Evolutionary conservation across 1,140 invertebrate species (phyloP), one percentile per base, ranked within the genome.

Genomic region (Nebria ingens): DNA sequence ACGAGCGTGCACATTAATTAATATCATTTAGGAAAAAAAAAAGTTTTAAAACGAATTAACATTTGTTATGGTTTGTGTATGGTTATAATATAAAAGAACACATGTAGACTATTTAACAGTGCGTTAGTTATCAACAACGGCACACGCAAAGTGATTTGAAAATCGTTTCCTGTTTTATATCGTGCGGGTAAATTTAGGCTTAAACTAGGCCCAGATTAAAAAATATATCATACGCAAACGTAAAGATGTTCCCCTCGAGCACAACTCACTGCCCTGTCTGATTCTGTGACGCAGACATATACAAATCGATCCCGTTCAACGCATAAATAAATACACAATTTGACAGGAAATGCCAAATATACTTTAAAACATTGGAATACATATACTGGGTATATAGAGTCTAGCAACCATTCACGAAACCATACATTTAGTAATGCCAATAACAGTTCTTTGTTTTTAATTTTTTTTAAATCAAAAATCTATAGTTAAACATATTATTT

Each of bases 271-370:
- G n/a, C 4, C 25, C 13, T 45, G 9, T 45, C 40, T 45, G 6
- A 45, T 4, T 4, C 6, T 45, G 3, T 45, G 40, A 45, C 40
- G 40, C 17, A 45, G 40, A 45, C 40, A 45, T 45, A 45, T 17
- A 45, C 40, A 45, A 45, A 45, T 45, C 40, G 40, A 45, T 11
- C 15, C 40, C 4, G 15, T 3, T 45, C 3, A 45, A 45, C 17
- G 15, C 40, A 45, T 45, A 45, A 45, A 45, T 45, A 45, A 45
- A 45, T 45, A 45, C 40, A 45, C 40, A 45, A 11, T 45, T 45
- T 45, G 40, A 45, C 40, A 45, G 40, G 9, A 45, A 45, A 45
- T 45, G 40, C 40, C 40, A 45, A 45, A 45, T 45, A 45, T 45
- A 45, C 40, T 45, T 45, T 29, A 17, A 45, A 45, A 45, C 17